Percentiles rank a stretch among this genome's conserved stretches.
These are phyloP conservation scores for Clusia tigrina DNA, from an alignment of 2,888 invertebrate species.

Conservation along the genomic window DNA sequence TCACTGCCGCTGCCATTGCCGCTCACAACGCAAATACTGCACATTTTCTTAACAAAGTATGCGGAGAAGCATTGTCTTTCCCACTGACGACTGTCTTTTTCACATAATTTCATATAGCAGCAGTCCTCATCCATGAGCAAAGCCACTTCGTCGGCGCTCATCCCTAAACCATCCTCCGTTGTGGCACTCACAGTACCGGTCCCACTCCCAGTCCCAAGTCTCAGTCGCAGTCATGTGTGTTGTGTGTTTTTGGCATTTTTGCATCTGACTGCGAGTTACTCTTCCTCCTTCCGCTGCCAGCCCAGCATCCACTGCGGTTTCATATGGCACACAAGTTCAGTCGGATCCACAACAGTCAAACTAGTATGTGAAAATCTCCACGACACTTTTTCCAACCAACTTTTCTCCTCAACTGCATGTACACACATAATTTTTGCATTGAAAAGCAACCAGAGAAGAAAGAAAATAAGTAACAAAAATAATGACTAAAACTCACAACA, in stretches of 20 bases:
- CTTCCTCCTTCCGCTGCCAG: background rate
- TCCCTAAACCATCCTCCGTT: too few relatives aligned
- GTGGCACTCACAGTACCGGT: background rate
- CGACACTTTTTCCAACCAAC: too few relatives aligned
- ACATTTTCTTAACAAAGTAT: background rate
- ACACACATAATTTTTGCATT: slow-evolving; percentile 2
- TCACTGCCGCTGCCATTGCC: slow-evolving; percentile 1
- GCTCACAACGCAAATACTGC: background rate
- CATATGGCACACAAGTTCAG: too few relatives aligned
- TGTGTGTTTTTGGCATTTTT: background rate
- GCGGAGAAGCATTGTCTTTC: too few relatives aligned
- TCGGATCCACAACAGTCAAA: too few relatives aligned
- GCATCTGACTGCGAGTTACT: background rate
- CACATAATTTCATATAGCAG: slow-evolving; percentile 3
- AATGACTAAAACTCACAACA: too few relatives aligned
- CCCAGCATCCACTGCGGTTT: background rate
- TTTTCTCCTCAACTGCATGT: background rate
- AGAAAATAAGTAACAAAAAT: too few relatives aligned
- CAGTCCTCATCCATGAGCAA: too few relatives aligned
- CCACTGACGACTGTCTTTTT: slow-evolving; percentile 7
- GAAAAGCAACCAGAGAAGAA: too few relatives aligned
- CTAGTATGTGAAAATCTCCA: too few relatives aligned
- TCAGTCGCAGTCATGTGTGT: background rate
- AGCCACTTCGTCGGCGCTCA: too few relatives aligned
- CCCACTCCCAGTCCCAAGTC: background rate